Evolutionary conservation across 2,888 invertebrate species (phyloP).

Genomic region (Volucella zonaria): DNA sequence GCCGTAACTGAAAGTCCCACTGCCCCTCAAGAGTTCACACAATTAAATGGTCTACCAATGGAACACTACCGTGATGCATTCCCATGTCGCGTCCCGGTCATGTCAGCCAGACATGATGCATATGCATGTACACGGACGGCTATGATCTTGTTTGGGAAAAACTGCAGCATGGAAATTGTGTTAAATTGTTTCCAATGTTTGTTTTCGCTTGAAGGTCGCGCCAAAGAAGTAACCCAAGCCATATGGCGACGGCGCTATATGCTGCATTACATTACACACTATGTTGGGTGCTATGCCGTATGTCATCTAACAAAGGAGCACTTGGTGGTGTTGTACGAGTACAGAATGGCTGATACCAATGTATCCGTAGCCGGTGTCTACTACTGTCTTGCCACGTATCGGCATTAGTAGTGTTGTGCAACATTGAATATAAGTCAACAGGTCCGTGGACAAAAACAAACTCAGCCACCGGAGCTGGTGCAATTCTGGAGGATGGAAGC

Average conservation of each 20-base stretch:
- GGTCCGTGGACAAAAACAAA: constrained; percentile 67
- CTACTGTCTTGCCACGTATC: constrained; percentile 48
- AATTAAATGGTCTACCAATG: constrained; percentile 56
- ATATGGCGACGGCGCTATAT: not conserved
- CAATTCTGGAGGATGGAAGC: constrained; percentile 69
- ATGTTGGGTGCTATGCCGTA: constrained; percentile 34
- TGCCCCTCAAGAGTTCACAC: constrained; percentile 51
- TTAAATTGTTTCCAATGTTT: constrained; percentile 55
- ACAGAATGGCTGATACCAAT: not conserved
- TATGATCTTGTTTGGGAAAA: constrained; percentile 67
- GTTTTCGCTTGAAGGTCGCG: constrained; percentile 64
- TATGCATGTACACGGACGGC: constrained; percentile 30
- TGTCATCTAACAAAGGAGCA: constrained; percentile 57
- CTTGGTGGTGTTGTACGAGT: constrained; percentile 1
- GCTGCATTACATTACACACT: constrained; percentile 56
- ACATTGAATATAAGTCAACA: constrained; percentile 64
- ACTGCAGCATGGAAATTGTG: constrained; percentile 66
- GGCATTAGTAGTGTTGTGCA: constrained; percentile 63
- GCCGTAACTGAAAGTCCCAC: constrained; percentile 9
- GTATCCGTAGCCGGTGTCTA: constrained; percentile 14
- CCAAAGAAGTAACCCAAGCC: constrained; percentile 65
- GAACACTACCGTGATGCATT: constrained; percentile 22
- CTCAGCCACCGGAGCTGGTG: constrained; percentile 50
- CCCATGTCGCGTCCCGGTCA: constrained; percentile 64
- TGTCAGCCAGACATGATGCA: constrained; percentile 54